These are phyloP conservation scores for Thunnus albacares DNA, from an alignment of 2,797 vertebrate genomes.

Conservation along the genomic window DNA sequence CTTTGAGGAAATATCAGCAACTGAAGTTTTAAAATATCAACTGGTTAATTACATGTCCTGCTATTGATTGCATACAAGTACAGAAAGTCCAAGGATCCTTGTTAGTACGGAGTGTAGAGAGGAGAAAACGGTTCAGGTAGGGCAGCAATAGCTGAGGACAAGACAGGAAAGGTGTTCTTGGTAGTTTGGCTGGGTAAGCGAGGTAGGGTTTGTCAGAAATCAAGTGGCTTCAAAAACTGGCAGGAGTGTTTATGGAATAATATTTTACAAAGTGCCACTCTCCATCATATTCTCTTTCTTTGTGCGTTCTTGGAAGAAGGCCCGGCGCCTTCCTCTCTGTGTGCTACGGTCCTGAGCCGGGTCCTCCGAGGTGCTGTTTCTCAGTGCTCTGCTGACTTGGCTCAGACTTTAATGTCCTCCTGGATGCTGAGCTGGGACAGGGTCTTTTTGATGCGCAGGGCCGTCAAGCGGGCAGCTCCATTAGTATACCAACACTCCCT, in stretches of 20 bases:
- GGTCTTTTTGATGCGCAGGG: constrained; percentile 97
- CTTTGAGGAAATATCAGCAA: constrained; percentile 45
- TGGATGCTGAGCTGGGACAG: constrained; percentile 96
- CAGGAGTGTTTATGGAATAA: constrained; percentile 81
- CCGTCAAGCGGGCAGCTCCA: constrained; percentile 93
- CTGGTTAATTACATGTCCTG: constrained; percentile 58
- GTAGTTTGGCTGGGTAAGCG: constrained; percentile 87
- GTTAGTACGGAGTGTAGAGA: constrained; percentile 52
- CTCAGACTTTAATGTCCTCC: constrained; percentile 96
- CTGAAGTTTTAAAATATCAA: constrained; percentile 37
- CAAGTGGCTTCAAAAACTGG: constrained; percentile 80
- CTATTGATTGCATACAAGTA: constrained; percentile 67
- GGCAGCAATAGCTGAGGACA: constrained; percentile 69
- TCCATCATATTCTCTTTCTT: constrained; percentile 47
- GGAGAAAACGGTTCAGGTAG: constrained; percentile 50
- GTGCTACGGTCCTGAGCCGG: constrained; percentile 24
- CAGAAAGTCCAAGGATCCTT: constrained; percentile 55
- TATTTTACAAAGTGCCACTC: constrained; percentile 69
- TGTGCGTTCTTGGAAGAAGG: constrained; percentile 62
- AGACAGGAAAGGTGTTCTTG: constrained; percentile 72
- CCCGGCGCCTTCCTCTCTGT: constrained; percentile 22
- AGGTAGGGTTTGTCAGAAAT: constrained; percentile 87
- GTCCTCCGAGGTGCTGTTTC: constrained; percentile 24
- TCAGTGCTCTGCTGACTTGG: constrained; percentile 47
- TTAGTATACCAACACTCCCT: constrained; percentile 97